Evolutionary conservation across 2,113 vertebrate species (phyloP), one percentile per base, ranked within the genome.

Genomic region (Thamnaconus septentrionalis): DNA sequence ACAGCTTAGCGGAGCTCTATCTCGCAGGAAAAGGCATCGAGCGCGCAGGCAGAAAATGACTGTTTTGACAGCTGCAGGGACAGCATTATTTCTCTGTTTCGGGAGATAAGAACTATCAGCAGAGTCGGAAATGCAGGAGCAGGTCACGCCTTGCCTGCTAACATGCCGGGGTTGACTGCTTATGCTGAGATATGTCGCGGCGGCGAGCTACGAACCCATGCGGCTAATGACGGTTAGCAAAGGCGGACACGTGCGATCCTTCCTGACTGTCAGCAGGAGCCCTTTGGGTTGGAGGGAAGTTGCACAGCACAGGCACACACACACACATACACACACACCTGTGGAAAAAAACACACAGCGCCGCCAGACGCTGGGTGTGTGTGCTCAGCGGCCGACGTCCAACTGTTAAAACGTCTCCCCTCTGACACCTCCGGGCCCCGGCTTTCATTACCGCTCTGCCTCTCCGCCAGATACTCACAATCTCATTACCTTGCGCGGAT

Each of bases 71-170:
- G 71, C 75, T 69, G 64, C 62, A 61, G 50, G 8, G 52, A 75
- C 62, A 52, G 41, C 53, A 79, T 81, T 73, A 60, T 71, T 67
- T 75, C 60, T 72, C 65, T 83, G 75, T 56, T 53, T 54, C 73
- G 56, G 65, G 52, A 85, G 77, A 88, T 87, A 84, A 88, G 77
- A 78, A 69, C 81, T 84, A 88, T 88, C 83, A 87, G 76, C 42
- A 65, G 65, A 71, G 63, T 41, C 47, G 58, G 71, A 79, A 73
- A 79, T 41, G 64, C 56, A 64, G 56, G 12, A 71, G 62, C 65
- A 12, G 61, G 73, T 71, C 81, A 84, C 76, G 58, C 84, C 83
- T 85, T 71, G 46, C 3, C 46, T 63, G 62, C 53, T 76, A 83
- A 64, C 73, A 69, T 18, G 50, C 55, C 61, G 69, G 61, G 63